Conservation (phyloP, 2,888 invertebrate species). For the Apoderus coryli region DNA sequence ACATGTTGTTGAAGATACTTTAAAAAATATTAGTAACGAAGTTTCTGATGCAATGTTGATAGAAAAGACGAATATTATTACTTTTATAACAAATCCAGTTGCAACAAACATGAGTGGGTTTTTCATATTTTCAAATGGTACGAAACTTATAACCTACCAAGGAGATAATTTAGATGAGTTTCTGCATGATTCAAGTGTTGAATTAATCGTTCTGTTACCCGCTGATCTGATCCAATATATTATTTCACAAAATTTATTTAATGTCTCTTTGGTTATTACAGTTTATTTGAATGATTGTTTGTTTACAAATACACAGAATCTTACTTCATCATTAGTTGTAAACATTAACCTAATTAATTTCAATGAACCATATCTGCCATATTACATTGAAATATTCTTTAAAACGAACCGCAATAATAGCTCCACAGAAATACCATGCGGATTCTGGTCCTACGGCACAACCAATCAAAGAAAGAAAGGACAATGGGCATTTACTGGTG, state of each 20-base stretch:
- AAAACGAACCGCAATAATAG: constrained; percentile 29
- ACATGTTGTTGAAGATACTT: too few species aligned
- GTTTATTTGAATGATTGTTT: constrained; percentile 26
- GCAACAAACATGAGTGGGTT: too few species aligned
- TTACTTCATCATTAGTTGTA: constrained; percentile 33
- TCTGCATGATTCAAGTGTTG: too few species aligned
- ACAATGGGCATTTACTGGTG: constrained; percentile 43
- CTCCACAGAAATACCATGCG: constrained; percentile 31
- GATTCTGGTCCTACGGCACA: constrained; percentile 40
- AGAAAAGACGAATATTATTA: too few species aligned
- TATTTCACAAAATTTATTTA: constrained; percentile 11
- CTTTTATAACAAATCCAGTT: too few species aligned
- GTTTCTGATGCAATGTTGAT: too few species aligned
- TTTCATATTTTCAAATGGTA: too few species aligned
- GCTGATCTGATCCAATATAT: constrained; percentile 21
- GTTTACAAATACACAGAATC: constrained; percentile 18
- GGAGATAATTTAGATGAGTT: too few species aligned
- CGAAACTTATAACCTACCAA: too few species aligned
- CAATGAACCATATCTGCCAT: constrained; percentile 37
- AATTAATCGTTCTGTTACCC: too few species aligned
- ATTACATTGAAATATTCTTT: constrained; percentile 40
- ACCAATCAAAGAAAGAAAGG: constrained; percentile 26
- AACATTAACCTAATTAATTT: constrained; percentile 45
- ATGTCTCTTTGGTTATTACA: constrained; percentile 21
- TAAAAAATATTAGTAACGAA: too few species aligned